A percentile compares a stretch with the other conserved stretches of the same genome.
Evolutionary conservation across 1,140 invertebrate genomes (phyloP).

Genomic region (Drosophila seguyi): DNA sequence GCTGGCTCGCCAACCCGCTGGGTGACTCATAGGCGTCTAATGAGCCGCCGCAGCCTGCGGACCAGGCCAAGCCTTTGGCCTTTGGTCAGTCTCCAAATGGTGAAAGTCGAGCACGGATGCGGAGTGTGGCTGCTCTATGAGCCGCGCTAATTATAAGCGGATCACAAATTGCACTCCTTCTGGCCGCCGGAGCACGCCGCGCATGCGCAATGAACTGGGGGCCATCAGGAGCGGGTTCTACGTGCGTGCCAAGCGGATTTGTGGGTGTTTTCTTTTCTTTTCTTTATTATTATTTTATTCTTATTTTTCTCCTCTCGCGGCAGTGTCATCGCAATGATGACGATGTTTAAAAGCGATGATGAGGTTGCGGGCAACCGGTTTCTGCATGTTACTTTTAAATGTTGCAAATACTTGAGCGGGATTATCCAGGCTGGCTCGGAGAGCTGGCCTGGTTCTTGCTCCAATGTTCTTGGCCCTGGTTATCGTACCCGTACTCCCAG

Average conservation of each 20-base stretch:
- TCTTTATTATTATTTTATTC: constrained; percentile 28
- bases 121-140: constrained; percentile 62
- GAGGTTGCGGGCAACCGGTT: constrained; percentile 68
- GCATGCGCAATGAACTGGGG: constrained; percentile 74
- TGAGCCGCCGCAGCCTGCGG: constrained; percentile 36
- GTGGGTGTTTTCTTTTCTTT: constrained; percentile 53
- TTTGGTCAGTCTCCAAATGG: constrained; percentile 23
- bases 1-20: constrained; percentile 46
- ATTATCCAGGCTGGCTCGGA: constrained; percentile 62
- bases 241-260: constrained; percentile 83
- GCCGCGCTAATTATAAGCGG: constrained; percentile 73
- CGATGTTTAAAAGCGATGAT: constrained; percentile 10
- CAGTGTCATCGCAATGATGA: constrained; percentile 59
- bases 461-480: constrained; percentile 58
- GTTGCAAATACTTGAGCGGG: constrained; percentile 77
- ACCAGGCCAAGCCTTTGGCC: constrained; percentile 4
- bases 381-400: constrained; percentile 74
- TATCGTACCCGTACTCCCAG: constrained; percentile 31
- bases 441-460: constrained; percentile 66
- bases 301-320: constrained; percentile 15
- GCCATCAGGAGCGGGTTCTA: constrained; percentile 36
- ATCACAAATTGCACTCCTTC: constrained; percentile 43
- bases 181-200: constrained; percentile 49
- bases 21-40: constrained; percentile 73
- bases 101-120: constrained; percentile 62